Evolutionary conservation across 64 coral and sea anemone genomes (phyloP).

Genomic region (Orbicella faveolata): DNA sequence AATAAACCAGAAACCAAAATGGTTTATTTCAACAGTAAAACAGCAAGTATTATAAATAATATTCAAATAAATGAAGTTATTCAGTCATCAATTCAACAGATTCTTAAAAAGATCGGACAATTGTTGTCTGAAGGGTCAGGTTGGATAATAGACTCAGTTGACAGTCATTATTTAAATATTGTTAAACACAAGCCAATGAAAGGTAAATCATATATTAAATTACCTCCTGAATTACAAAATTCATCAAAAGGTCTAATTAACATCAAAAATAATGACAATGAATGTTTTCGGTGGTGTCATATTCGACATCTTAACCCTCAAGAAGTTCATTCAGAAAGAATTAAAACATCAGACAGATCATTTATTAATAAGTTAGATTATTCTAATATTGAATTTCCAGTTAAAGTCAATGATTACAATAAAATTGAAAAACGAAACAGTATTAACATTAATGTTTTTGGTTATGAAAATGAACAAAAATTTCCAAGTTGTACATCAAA

Average conservation of each 20-base stretch:
- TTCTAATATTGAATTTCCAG: background rate
- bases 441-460: background rate
- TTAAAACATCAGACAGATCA: background rate
- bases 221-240: background rate
- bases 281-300: conserved; percentile 14
- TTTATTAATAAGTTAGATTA: background rate
- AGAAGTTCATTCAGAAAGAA: no score
- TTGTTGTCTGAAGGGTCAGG: background rate
- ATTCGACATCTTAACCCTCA: background rate
- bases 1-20: no score
- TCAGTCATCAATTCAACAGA: background rate
- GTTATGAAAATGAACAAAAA: background rate
- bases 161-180: background rate
- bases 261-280: background rate
- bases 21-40: no score
- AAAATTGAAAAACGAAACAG: conserved; percentile 19
- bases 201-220: background rate
- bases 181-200: background rate
- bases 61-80: background rate
- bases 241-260: background rate
- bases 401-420: background rate
- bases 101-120: background rate
- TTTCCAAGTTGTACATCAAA: background rate
- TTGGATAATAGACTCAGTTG: background rate
- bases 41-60: no score